Evolutionary conservation across 2,888 invertebrate species (phyloP).

Genomic region (Lomographa bimaculata): DNA sequence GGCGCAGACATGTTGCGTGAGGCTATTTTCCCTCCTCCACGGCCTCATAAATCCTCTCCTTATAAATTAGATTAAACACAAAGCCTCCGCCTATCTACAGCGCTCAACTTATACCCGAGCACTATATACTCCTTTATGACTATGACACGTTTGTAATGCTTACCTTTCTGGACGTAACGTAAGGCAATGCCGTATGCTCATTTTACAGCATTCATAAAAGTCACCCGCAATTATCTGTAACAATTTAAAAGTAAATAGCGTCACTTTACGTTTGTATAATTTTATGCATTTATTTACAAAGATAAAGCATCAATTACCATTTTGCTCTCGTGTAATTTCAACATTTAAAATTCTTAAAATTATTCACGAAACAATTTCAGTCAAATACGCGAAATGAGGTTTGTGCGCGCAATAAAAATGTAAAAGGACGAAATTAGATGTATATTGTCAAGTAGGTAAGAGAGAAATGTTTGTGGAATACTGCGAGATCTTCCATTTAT

Average conservation of each 20-base stretch:
- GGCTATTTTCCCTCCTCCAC: slow-evolving; percentile 59
- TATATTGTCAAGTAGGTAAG: slow-evolving; percentile 38
- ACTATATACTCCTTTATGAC: slow-evolving; percentile 1
- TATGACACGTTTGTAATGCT: background rate
- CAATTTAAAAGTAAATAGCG: slow-evolving; percentile 12
- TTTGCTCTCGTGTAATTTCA: slow-evolving; percentile 18
- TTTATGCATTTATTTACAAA: slow-evolving; percentile 16
- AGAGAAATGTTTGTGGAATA: slow-evolving; percentile 47
- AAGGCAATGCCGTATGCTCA: background rate
- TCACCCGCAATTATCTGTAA: slow-evolving; percentile 6
- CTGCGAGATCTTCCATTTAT: slow-evolving; percentile 51
- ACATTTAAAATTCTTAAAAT: slow-evolving; percentile 29
- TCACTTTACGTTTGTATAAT: slow-evolving; percentile 6
- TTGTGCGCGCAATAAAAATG: slow-evolving; percentile 38
- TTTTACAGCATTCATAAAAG: slow-evolving; percentile 11
- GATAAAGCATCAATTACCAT: slow-evolving; percentile 23
- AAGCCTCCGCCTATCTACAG: slow-evolving; percentile 38
- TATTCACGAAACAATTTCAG: slow-evolving; percentile 36
- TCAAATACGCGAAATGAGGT: slow-evolving; percentile 39
- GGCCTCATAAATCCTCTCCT: slow-evolving; percentile 66
- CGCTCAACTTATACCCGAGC: slow-evolving; percentile 1
- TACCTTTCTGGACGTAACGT: background rate
- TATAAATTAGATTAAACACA: slow-evolving; percentile 70
- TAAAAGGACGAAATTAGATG: slow-evolving; percentile 40
- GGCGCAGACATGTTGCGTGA: slow-evolving; percentile 64